Percentiles rank a stretch among this genome's conserved stretches.
Evolutionary conservation across 64 coral and sea anemone species (phyloP).

Genomic region (Pachyseris speciosa): DNA sequence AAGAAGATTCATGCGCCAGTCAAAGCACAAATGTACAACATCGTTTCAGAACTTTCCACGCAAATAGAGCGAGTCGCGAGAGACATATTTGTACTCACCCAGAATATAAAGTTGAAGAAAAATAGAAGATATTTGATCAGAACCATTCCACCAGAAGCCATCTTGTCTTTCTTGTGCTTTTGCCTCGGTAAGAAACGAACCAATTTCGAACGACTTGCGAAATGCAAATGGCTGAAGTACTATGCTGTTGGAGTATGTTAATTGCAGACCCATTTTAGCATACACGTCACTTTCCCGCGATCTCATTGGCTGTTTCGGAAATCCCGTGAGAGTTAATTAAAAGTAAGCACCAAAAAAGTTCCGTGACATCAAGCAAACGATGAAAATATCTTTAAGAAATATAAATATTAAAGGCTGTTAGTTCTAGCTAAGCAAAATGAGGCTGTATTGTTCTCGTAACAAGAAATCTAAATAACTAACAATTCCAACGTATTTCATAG

Average conservation of each 20-base stretch:
- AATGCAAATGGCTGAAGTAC: conserved; percentile 19
- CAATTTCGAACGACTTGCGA: conserved; percentile 15
- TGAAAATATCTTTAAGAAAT: too few relatives aligned
- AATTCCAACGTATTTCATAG: too few relatives aligned
- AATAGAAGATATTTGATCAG: conserved; percentile 89
- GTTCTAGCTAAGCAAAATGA: too few relatives aligned
- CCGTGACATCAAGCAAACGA: neutral
- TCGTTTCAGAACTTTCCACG: neutral
- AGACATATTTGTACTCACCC: conserved; percentile 67
- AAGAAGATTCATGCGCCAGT: neutral
- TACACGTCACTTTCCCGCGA: conserved; percentile 12
- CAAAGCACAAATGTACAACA: conserved; percentile 7
- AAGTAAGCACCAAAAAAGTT: neutral
- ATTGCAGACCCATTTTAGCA: neutral
- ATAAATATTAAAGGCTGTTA: too few relatives aligned
- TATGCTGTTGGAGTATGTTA: neutral
- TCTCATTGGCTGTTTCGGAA: neutral
- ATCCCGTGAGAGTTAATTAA: neutral
- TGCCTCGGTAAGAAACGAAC: neutral
- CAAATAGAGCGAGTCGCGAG: neutral
- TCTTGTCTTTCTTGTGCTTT: conserved; percentile 20
- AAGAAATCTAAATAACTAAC: too few relatives aligned
- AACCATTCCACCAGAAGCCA: conserved; percentile 93
- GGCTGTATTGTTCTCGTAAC: too few relatives aligned
- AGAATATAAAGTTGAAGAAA: conserved; percentile 90